phyloP scores from a whole-genome alignment of 2,888 invertebrate species.

The Allygus modestus region DNA sequence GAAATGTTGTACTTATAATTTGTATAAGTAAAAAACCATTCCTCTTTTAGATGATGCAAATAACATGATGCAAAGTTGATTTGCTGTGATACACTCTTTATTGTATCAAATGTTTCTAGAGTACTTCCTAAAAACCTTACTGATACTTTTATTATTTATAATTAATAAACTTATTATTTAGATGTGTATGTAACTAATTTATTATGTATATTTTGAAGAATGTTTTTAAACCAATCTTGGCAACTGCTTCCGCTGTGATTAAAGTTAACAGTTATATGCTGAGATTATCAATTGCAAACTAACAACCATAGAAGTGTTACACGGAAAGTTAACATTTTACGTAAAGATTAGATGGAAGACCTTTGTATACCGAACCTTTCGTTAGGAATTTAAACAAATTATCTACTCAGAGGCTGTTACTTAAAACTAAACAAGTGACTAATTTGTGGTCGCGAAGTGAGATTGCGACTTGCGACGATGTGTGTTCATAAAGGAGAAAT shows the following conservation, averaged over 20 bases:
- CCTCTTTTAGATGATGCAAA: too few relatives aligned
- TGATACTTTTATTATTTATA: background rate
- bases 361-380: constrained; percentile 13
- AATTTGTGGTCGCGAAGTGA: background rate
- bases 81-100: background rate
- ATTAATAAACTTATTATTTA: background rate
- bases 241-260: background rate
- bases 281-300: background rate
- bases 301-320: background rate
- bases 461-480: background rate
- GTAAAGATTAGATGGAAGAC: background rate
- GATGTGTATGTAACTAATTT: background rate
- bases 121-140: background rate
- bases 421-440: constrained; percentile 34
- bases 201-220: background rate
- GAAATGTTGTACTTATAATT: too few relatives aligned
- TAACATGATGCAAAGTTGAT: too few relatives aligned
- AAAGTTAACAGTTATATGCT: background rate
- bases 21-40: too few relatives aligned
- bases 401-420: constrained; percentile 20
- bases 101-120: background rate
- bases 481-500: background rate
- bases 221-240: background rate
- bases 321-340: background rate
- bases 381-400: constrained; percentile 30